phyloP scores from a whole-genome alignment of 2,797 vertebrate species.

The Microtus californicus region DNA sequence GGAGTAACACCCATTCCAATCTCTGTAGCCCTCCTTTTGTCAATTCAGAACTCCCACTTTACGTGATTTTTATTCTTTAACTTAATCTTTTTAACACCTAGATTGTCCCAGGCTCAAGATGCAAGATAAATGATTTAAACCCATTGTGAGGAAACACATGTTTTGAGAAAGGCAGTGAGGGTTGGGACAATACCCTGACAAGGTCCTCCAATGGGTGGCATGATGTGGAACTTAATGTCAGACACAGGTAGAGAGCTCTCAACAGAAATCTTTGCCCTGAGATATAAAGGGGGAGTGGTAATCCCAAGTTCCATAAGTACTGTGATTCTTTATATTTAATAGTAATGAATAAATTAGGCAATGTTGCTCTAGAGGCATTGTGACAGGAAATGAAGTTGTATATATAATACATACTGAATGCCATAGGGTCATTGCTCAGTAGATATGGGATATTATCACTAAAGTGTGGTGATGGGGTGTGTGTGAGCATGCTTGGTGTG shows the following conservation, averaged over 20 bases:
- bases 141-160: neutral
- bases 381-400: neutral
- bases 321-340: constrained; percentile 7
- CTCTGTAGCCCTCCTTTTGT: neutral
- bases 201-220: neutral
- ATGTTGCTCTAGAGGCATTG: neutral
- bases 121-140: constrained; percentile 26
- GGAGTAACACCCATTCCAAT: neutral
- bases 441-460: neutral
- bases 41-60: neutral
- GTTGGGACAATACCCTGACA: neutral
- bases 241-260: neutral
- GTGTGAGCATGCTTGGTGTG: no score
- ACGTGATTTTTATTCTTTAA: neutral
- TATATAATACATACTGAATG: neutral
- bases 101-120: neutral
- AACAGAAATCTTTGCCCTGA: neutral
- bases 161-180: neutral
- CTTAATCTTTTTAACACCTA: neutral
- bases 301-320: neutral
- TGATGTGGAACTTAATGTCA: neutral
- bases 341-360: neutral
- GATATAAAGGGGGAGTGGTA: no score
- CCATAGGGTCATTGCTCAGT: neutral
- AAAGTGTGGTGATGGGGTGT: neutral